Conservation (phyloP, 2,797 vertebrate genomes). For the Mallotus villosus region DNA sequence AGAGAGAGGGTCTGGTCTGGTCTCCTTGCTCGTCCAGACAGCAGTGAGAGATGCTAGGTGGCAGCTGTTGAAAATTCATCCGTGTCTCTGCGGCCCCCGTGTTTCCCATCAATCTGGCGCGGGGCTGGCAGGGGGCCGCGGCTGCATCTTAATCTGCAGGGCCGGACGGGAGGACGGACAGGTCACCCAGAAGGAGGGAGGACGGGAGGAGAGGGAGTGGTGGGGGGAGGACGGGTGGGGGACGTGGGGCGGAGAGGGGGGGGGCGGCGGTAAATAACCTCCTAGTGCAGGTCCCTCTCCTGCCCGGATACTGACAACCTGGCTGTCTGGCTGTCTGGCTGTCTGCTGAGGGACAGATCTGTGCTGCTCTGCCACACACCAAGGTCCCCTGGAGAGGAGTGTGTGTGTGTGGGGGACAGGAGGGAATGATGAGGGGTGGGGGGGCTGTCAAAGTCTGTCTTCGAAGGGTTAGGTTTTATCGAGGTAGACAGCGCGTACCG, state of each 20-base stretch:
- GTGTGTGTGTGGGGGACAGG: not conserved
- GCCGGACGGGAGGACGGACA: slow-evolving; percentile 73
- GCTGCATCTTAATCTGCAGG: slow-evolving; percentile 71
- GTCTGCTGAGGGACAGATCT: too few relatives aligned
- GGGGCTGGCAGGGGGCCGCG: slow-evolving; percentile 62
- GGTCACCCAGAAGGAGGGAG: slow-evolving; percentile 35
- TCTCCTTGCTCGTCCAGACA: not conserved
- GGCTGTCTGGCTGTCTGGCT: too few relatives aligned
- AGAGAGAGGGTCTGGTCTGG: slow-evolving; percentile 15
- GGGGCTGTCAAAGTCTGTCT: not conserved
- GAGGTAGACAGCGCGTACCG: too few relatives aligned
- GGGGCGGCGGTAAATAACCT: too few relatives aligned
- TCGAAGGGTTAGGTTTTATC: not conserved
- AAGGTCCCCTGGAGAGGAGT: not conserved
- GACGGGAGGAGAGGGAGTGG: not conserved
- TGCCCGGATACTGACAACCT: too few relatives aligned
- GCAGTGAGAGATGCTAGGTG: slow-evolving; percentile 45
- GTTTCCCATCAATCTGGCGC: slow-evolving; percentile 76
- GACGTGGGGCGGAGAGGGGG: too few relatives aligned
- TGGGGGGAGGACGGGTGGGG: too few relatives aligned
- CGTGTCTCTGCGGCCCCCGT: slow-evolving; percentile 65
- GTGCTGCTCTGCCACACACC: too few relatives aligned
- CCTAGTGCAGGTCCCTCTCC: too few relatives aligned
- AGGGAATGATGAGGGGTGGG: too few relatives aligned
- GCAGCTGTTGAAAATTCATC: slow-evolving; percentile 74